A percentile compares a stretch with the other conserved stretches of the same genome.
phyloP scores from a whole-genome alignment of 2,888 invertebrate genomes.

The Kuschelorhynchus macadamiae region DNA sequence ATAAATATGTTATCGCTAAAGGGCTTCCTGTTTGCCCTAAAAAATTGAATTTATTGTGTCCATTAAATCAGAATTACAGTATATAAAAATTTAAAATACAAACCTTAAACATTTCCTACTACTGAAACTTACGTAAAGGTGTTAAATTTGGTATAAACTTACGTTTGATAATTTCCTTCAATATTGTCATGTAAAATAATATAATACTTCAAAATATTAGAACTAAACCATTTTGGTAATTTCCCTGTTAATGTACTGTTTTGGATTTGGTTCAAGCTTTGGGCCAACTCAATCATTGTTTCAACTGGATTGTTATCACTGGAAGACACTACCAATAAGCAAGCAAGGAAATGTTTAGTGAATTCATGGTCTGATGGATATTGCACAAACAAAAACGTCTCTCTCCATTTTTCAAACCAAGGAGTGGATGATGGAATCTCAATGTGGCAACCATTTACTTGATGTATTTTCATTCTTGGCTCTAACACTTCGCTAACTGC shows the following conservation, averaged over 20 bases:
- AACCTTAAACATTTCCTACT: no score
- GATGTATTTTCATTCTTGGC: no score
- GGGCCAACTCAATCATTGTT: conserved; percentile 84
- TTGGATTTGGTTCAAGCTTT: conserved; percentile 84
- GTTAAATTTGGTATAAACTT: no score
- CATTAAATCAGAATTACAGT: no score
- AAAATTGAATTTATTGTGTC: no score
- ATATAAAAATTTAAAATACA: no score
- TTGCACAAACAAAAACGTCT: conserved; percentile 89
- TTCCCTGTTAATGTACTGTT: conserved; percentile 73
- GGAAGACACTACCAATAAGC: conserved; percentile 83
- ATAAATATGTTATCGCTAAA: no score
- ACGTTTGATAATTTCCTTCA: conserved; percentile 82
- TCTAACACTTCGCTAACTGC: no score
- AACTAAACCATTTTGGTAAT: conserved; percentile 86
- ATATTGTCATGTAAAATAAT: conserved; percentile 89
- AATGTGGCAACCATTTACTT: conserved; percentile 72
- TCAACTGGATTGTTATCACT: conserved; percentile 85
- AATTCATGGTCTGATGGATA: conserved; percentile 97
- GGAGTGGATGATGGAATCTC: conserved; percentile 85
- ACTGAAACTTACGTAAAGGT: no score
- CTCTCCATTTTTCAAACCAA: conserved; percentile 97
- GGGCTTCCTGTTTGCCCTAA: no score
- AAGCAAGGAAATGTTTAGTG: conserved; percentile 89
- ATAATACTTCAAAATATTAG: conserved; percentile 88